These are phyloP conservation scores for Torymus aiolomorphi DNA, from an alignment of 2,888 invertebrate genomes.

Conservation along the genomic window DNA sequence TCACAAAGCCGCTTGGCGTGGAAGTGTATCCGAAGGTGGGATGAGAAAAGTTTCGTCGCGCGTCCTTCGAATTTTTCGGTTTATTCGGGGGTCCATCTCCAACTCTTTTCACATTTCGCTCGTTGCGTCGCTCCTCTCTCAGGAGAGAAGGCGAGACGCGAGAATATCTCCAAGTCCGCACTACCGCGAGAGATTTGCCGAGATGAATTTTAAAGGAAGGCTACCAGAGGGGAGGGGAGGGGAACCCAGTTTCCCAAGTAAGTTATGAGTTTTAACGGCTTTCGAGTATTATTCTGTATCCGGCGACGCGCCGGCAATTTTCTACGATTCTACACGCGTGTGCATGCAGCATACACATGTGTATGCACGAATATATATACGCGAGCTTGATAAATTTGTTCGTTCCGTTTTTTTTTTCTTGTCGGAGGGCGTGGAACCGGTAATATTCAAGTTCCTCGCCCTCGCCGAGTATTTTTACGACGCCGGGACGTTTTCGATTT, in stretches of 20 bases:
- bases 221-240: not conserved
- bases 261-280: slow-evolving; percentile 44
- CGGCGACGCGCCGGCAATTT: slow-evolving; percentile 2
- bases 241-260: slow-evolving; percentile 30
- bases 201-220: slow-evolving; percentile 32
- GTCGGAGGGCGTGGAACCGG: not conserved
- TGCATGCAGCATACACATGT: too few relatives aligned
- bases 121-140: too few relatives aligned
- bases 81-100: too few relatives aligned
- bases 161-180: too few relatives aligned
- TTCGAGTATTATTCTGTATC: slow-evolving; percentile 20
- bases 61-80: too few relatives aligned
- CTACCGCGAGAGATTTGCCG: slow-evolving; percentile 17
- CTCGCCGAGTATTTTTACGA: not conserved
- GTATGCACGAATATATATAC: too few relatives aligned
- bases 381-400: too few relatives aligned
- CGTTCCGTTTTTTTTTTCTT: not conserved
- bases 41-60: too few relatives aligned
- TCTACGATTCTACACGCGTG: not conserved
- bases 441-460: not conserved
- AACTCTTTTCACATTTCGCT: too few relatives aligned
- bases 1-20: too few relatives aligned
- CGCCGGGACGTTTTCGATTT: not conserved
- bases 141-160: too few relatives aligned
- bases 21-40: too few relatives aligned